Percentiles rank a stretch among this genome's conserved stretches.
Evolutionary conservation across 2,888 invertebrate species (phyloP).

Genomic region (Melolontha melolontha): DNA sequence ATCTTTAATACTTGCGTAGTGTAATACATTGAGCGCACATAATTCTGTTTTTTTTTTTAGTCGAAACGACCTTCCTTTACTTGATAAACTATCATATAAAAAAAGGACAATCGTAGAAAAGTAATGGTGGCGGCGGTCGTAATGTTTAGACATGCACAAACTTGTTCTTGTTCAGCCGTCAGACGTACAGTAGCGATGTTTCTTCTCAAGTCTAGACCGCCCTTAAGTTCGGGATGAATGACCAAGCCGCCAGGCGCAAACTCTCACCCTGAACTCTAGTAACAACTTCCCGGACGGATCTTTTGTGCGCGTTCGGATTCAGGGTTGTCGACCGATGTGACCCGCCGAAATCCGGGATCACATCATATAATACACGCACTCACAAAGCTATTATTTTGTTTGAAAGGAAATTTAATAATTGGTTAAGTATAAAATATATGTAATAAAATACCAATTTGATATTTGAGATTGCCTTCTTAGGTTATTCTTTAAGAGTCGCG

Average conservation of each 20-base stretch:
- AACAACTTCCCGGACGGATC: not conserved
- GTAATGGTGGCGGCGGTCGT: not conserved
- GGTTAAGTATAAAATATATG: too few species aligned
- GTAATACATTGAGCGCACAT: too few species aligned
- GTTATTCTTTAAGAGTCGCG: too few species aligned
- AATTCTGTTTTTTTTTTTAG: too few species aligned
- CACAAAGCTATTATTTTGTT: too few species aligned
- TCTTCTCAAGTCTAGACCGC: conserved; percentile 2
- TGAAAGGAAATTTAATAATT: too few species aligned
- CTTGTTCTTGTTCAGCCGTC: not conserved
- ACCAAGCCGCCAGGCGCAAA: not conserved
- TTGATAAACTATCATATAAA: too few species aligned
- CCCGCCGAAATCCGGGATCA: conserved; percentile 12
- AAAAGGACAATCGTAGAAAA: conserved; percentile 1
- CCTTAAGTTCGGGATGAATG: conserved; percentile 16
- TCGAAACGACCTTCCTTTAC: too few species aligned
- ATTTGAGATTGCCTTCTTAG: too few species aligned
- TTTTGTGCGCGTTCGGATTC: not conserved
- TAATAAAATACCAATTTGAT: too few species aligned
- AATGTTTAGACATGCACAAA: conserved; percentile 20
- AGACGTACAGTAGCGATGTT: not conserved
- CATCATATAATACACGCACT: too few species aligned
- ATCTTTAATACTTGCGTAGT: too few species aligned
- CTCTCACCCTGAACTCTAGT: conserved; percentile 3
- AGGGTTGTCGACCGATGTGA: conserved; percentile 14